Percentiles rank a stretch among this genome's conserved stretches.
These are phyloP conservation scores for Melieria picta DNA, from an alignment of 2,888 invertebrate genomes.

Conservation along the genomic window DNA sequence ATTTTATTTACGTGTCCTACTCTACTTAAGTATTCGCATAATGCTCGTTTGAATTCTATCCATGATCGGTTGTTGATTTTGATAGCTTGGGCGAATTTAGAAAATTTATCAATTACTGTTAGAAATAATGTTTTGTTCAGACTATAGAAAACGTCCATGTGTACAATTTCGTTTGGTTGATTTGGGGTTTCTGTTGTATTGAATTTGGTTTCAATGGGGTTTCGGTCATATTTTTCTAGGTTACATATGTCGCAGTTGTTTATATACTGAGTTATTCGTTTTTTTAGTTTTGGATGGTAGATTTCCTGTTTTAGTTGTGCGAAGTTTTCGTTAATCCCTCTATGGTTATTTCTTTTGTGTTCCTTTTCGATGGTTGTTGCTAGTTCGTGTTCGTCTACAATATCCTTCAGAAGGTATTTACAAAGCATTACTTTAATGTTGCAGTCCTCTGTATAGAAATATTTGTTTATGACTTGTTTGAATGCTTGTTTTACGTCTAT, in stretches of 20 bases:
- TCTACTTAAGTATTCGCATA: slow-evolving; percentile 32
- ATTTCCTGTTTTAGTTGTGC: slow-evolving; percentile 20
- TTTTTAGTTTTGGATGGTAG: slow-evolving; percentile 14
- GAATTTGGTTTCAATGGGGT: not conserved
- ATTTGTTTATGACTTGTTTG: slow-evolving; percentile 20
- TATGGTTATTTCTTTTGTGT: slow-evolving; percentile 25
- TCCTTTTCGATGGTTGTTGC: slow-evolving; percentile 16
- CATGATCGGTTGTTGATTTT: slow-evolving; percentile 31
- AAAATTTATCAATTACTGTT: slow-evolving; percentile 29
- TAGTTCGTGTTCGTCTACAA: not conserved
- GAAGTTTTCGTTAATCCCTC: slow-evolving; percentile 3
- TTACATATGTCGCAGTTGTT: too few relatives aligned
- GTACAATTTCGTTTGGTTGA: not conserved
- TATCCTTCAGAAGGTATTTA: too few relatives aligned
- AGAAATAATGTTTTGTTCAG: slow-evolving; percentile 22
- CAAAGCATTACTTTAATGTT: too few relatives aligned
- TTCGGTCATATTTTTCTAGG: too few relatives aligned
- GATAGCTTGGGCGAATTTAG: not conserved
- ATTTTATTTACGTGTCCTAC: slow-evolving; percentile 37
- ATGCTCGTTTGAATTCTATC: slow-evolving; percentile 37
- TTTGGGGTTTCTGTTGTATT: slow-evolving; percentile 13
- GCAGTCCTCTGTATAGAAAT: too few relatives aligned
- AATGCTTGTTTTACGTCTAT: slow-evolving; percentile 9
- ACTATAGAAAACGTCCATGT: slow-evolving; percentile 12
- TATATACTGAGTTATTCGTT: slow-evolving; percentile 8